Base-by-base conservation (phyloP, 2,797 vertebrate species). In the Luscinia megarhynchos region DNA sequence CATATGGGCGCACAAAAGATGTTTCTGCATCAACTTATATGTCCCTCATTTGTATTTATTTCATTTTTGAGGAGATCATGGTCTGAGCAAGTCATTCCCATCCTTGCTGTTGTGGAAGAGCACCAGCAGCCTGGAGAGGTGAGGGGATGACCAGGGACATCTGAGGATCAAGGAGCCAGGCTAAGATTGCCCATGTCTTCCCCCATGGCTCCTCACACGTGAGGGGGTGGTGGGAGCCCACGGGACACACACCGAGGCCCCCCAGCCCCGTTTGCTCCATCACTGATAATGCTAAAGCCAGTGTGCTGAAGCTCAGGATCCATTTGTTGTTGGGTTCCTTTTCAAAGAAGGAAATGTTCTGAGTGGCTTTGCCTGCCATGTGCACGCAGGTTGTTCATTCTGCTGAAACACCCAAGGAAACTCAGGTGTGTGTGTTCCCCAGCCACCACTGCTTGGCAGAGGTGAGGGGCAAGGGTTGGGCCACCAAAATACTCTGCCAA, bases 381-480 rank as follows among this genome's bases (percentile, higher is more conserved):
- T 11, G 20, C 29, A 30, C 29, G 20, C 50, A 53, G 32, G 19
- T 55, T 68, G n/a, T n/a, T 43, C 24, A 26, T 29, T 68, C 59
- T 3, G 2, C 63, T 43, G n/a, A 73, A 81, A 36, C 30, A 67
- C 12, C 7, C 53, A 19, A 1, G 4, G n/a, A 86, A 77, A 61
- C 8, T 24, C 70, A 45, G 20, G 9, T 1, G 6, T 5, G 9
- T 32, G 15, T 21, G 24, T 5, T 1, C 9, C 24, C 3, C 2
- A 2, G 45, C 26, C n/a, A 24, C 24, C 1, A 1, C 53, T 2
- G 0, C 48, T 41, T 17, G 0, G 1, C 17, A 3, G 57, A 50
- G 12, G 8, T 41, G 36, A n/a, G 17, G 32, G 38, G 8, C 0
- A 0, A 76, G 41, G 19, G 3, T 11, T 4, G 1, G 55, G 30